phyloP scores from a whole-genome alignment of 1,140 invertebrate species.

The Saccostrea glomerata region DNA sequence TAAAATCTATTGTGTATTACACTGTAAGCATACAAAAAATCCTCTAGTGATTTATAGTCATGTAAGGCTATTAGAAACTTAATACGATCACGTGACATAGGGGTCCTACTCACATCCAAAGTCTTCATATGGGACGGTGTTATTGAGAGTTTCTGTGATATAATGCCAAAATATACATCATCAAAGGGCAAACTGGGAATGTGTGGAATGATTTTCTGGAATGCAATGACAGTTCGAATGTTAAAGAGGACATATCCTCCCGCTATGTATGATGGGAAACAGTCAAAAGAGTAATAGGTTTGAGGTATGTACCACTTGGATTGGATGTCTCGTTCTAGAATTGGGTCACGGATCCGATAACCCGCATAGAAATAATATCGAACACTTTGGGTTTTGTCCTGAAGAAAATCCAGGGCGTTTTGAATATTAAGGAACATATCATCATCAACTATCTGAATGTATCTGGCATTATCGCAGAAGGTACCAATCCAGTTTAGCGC shows the following conservation, averaged over 20 bases:
- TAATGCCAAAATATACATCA: conserved; percentile 52
- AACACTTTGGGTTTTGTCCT: neutral
- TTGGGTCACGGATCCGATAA: neutral
- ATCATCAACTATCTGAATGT: conserved; percentile 60
- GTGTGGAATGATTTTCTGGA: conserved; percentile 49
- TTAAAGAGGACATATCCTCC: conserved; percentile 49
- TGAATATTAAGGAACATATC: conserved; percentile 63
- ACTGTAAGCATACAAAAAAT: conserved; percentile 13
- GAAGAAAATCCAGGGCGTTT: neutral
- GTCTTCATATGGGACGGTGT: conserved; percentile 26
- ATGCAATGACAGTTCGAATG: conserved; percentile 1
- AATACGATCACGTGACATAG: neutral
- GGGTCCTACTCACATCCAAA: neutral
- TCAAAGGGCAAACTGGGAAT: conserved; percentile 46
- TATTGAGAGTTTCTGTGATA: conserved; percentile 45
- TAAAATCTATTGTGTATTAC: neutral
- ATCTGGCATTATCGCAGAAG: conserved; percentile 51
- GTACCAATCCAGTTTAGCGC: conserved; percentile 58
- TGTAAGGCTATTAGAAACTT: conserved; percentile 4
- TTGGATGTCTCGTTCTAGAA: neutral
- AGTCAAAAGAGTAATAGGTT: conserved; percentile 47
- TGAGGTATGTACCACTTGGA: conserved; percentile 51
- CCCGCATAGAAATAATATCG: conserved; percentile 10
- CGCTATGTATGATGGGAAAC: conserved; percentile 52
- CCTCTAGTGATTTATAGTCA: neutral